Evolutionary conservation across 37 sponge, comb jelly and placozoan genomes (phyloP).

Genomic region (Tethya wilhelma): DNA sequence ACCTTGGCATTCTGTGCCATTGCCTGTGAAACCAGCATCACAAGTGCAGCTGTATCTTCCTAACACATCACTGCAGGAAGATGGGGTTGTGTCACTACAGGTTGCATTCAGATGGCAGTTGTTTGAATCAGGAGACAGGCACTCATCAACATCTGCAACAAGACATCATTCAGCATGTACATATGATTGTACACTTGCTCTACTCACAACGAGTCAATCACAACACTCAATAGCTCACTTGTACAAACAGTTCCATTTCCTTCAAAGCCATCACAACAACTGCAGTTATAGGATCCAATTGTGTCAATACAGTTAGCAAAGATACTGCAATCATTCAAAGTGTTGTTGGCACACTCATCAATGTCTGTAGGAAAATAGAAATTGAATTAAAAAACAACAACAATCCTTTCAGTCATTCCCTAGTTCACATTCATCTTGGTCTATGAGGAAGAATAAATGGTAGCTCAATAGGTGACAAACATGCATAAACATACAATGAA

Average conservation of each 20-base stretch:
- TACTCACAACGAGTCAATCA: not conserved
- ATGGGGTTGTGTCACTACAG: slow-evolving; percentile 33
- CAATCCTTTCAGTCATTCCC: too few relatives aligned
- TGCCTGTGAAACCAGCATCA: slow-evolving; percentile 31
- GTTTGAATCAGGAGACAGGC: not conserved
- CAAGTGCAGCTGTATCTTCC: slow-evolving; percentile 48
- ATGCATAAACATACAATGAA: too few relatives aligned
- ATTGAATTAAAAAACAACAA: not conserved
- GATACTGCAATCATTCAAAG: not conserved
- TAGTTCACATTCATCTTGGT: too few relatives aligned
- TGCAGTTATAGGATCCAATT: slow-evolving; percentile 17
- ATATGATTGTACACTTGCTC: not conserved
- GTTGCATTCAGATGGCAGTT: slow-evolving; percentile 20
- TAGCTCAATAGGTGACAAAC: too few relatives aligned
- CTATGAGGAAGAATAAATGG: too few relatives aligned
- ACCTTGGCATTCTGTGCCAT: slow-evolving; percentile 36
- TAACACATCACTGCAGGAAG: slow-evolving; percentile 26
- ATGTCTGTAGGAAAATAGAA: not conserved
- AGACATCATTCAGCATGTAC: not conserved
- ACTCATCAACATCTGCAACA: slow-evolving; percentile 44
- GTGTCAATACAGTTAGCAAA: not conserved
- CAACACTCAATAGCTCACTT: not conserved
- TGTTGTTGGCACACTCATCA: slow-evolving; percentile 1
- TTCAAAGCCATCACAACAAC: slow-evolving; percentile 14
- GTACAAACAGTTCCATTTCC: slow-evolving; percentile 18